Evolutionary conservation across 2,113 vertebrate species (phyloP), one percentile per base, ranked within the genome.

Genomic region (Eptesicus fuscus): DNA sequence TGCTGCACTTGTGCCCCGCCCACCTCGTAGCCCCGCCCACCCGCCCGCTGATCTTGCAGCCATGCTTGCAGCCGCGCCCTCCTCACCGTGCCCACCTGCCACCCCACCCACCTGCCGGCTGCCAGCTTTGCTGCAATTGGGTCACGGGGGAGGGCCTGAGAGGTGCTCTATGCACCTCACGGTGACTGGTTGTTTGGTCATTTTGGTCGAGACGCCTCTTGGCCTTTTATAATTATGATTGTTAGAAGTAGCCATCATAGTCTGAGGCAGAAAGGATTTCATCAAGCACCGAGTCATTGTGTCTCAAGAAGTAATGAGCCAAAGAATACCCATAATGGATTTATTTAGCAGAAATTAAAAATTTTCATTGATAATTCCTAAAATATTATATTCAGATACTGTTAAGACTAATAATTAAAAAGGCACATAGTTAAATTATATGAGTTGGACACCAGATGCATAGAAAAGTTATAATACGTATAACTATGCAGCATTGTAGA

Each of bases 261-360:
- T 30, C 44, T 82, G 49, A 87, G 59, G 53, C 59, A 86, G 65
- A 80, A 85, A 61, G 61, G 7, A 42, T 63, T 95, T 96, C 49
- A 40, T 88, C n/a, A 82, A 85, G 37, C 47, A 22, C 23, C 78
- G 23, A 25, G 20, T 73, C 1, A 1, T 61, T 76, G 1, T 82
- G 22, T 82, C 59, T 96, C 17, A 85, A 77, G 74, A 87, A 95
- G 71, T 77, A 89, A 90, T 5, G 73, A 77, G 37, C 37, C 40
- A 63, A 88, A 77, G 16, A 89, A 22, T 11, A 83, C 35, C 9
- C 10, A n/a, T 4, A 59, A 44, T 59, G 22, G 40, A 65, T 89
- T 89, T 83, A 69, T 91, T 93, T 83, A 59, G 56, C 90, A 70
- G 11, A 49, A 69, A 76, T 70, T 7, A 86, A 65, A 63, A 8